Conservation (phyloP, 2,113 vertebrate genomes). For the Meriones unguiculatus region DNA sequence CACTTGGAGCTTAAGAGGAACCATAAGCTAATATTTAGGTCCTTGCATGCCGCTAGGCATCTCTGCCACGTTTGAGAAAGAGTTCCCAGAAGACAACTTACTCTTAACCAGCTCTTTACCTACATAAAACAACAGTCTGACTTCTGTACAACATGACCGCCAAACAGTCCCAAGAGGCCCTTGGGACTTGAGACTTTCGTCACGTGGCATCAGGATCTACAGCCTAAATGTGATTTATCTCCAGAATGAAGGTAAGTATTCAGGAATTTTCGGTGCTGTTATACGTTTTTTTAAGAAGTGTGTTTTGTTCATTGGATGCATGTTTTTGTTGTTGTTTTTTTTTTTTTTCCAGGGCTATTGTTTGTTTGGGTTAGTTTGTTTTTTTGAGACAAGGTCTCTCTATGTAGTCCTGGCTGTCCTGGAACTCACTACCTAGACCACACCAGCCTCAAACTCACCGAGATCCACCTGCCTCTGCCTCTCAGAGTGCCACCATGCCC, state of each 20-base stretch:
- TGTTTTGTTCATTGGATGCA: not conserved
- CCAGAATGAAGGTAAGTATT: not conserved
- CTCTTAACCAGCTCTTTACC: not conserved
- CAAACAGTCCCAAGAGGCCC: not conserved
- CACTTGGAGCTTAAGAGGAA: conserved; percentile 46
- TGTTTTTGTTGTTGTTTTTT: not conserved
- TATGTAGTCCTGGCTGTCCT: not conserved
- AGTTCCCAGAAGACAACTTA: not conserved
- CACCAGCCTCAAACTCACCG: not conserved
- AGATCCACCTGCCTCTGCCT: not conserved
- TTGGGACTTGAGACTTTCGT: not conserved
- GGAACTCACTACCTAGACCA: not conserved
- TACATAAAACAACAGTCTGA: not conserved
- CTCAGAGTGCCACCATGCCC: not conserved
- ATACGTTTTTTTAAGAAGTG: not conserved
- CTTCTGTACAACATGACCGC: not conserved
- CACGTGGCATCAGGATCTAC: not conserved
- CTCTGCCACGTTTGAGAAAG: not conserved
- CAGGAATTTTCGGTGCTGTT: not conserved
- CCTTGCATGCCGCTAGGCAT: not conserved
- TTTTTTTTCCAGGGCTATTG: not conserved
- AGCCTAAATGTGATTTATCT: not conserved
- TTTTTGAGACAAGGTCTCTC: not conserved
- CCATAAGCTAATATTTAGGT: conserved; percentile 3
- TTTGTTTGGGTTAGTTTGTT: not conserved